A percentile compares a stretch with the other conserved stretches of the same genome.
phyloP scores from a whole-genome alignment of 2,113 vertebrate genomes.

The Eubucco bourcierii region DNA sequence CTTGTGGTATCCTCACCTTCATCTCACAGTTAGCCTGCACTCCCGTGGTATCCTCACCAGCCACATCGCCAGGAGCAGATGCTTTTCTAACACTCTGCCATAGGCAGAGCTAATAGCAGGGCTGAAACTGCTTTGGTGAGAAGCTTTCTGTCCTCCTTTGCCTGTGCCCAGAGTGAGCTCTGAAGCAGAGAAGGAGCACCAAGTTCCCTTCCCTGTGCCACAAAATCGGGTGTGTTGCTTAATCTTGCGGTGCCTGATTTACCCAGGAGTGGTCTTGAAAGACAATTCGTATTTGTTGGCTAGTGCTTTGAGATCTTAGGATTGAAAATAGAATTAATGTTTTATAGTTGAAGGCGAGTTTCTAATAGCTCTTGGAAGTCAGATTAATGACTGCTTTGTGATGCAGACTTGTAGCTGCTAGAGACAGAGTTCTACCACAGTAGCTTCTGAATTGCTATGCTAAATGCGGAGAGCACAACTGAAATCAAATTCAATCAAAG shows the following conservation, averaged over 20 bases:
- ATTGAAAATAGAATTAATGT: background rate
- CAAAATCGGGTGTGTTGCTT: background rate
- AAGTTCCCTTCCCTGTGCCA: background rate
- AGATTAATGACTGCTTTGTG: background rate
- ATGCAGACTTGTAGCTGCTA: background rate
- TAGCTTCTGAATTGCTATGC: background rate
- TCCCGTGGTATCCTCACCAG: background rate
- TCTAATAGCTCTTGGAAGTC: background rate
- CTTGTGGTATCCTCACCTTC: fast-evolving
- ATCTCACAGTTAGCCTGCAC: background rate
- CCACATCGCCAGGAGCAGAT: fast-evolving
- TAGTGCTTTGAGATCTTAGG: background rate
- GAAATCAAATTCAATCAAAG: background rate
- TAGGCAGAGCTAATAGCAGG: background rate
- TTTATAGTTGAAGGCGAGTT: background rate
- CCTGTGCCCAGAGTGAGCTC: background rate
- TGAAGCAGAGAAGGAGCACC: background rate
- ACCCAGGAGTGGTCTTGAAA: background rate
- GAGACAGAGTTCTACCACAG: background rate
- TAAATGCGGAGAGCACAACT: background rate
- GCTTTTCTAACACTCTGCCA: background rate
- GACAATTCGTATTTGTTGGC: background rate
- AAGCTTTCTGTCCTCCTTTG: background rate
- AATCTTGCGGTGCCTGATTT: background rate
- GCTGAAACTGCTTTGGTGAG: background rate